Evolutionary conservation across 2,113 vertebrate genomes (phyloP), one percentile per base, ranked within the genome.

Genomic region (Tursiops truncatus): DNA sequence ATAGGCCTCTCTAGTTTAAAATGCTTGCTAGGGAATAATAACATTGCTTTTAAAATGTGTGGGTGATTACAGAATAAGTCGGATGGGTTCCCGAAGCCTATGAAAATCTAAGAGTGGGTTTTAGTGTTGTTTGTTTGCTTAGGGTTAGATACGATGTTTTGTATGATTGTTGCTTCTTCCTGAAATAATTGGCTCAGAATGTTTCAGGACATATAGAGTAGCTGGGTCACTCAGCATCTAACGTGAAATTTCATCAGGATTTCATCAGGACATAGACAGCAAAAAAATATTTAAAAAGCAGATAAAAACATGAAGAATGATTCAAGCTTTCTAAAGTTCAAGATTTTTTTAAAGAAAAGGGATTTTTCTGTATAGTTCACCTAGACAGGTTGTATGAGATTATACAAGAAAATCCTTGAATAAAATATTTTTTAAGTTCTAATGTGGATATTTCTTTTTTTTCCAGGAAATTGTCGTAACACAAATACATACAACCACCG

Each of bases 31-130:
- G 33, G 77, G 80, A 96, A 93, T 95, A 93, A 93, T 36, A 91
- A 88, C 31, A 83, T 17, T 23, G 58, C 79, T 76, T 94, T 95
- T 89, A 77, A 93, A 96, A 87, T 58, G n/a, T 73, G 63, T 50
- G 18, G 38, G 38, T 94, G 62, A 85, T 91, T 84, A 80, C 0
- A 82, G 77, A 79, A 56, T 31, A 60, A 81, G 70, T 91, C 73
- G 71, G 36, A 73, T 53, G 44, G n/a, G n/a, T 89, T 96, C 38
- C 68, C 50, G 21, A 95, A 47, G 58, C 58, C 56, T 62, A 68
- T 82, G 36, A 89, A 91, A 79, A 83, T 17, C 2, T 28, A 89
- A 50, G n/a, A 36, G 36, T 36, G 36, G 36, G 53, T 88, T 95
- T 73, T 65, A 9, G 3, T 53, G 94, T 67, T 81, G 71, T 60